Evolutionary conservation across 2,888 invertebrate species (phyloP).

Genomic region (Alloplasta piceator): DNA sequence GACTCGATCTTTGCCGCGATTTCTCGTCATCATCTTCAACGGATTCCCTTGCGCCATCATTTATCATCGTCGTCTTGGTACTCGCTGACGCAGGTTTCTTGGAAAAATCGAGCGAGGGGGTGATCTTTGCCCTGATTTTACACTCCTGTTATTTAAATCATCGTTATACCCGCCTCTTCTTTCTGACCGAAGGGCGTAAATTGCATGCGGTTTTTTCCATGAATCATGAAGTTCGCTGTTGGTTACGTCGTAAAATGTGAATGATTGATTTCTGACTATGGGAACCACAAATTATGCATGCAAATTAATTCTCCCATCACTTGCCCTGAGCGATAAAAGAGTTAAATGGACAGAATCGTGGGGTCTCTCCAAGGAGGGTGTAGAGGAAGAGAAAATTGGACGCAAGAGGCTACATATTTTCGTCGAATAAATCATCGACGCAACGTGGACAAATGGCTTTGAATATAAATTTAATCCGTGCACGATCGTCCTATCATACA

Average conservation of each 20-base stretch:
- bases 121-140: constrained; percentile 20
- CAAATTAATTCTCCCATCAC: too few species aligned
- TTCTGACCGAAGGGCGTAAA: constrained; percentile 17
- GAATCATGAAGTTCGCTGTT: not conserved
- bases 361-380: not conserved
- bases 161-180: too few species aligned
- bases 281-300: too few species aligned
- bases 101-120: constrained; percentile 27
- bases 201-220: not conserved
- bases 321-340: too few species aligned
- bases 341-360: constrained; percentile 5
- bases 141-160: too few species aligned
- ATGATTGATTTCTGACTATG: constrained; percentile 61
- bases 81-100: too few species aligned
- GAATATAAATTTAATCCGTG: too few species aligned
- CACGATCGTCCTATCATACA: too few species aligned
- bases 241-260: constrained; percentile 55
- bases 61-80: too few species aligned
- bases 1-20: too few species aligned
- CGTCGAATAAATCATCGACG: constrained; percentile 31
- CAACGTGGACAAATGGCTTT: not conserved
- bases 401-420: constrained; percentile 6
- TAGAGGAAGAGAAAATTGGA: not conserved
- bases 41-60: too few species aligned
- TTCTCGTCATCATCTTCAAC: too few species aligned